These are phyloP conservation scores for Siniperca chuatsi DNA, from an alignment of 2,113 vertebrate genomes.

Conservation along the genomic window DNA sequence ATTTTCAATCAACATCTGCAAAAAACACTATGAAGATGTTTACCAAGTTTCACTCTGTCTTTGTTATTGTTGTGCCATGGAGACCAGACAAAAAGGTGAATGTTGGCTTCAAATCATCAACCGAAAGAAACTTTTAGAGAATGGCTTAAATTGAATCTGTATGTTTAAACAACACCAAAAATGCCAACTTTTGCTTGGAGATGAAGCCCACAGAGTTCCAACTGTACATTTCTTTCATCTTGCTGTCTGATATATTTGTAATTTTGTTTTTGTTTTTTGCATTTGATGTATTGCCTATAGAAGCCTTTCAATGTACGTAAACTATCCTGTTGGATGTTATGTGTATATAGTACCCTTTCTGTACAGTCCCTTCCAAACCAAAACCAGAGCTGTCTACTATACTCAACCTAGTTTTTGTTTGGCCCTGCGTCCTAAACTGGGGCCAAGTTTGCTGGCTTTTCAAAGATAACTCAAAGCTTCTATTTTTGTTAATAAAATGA, in stretches of 20 bases:
- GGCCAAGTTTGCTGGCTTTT: slow-evolving; percentile 77
- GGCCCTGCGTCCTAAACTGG: slow-evolving; percentile 46
- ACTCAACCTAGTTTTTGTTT: slow-evolving; percentile 68
- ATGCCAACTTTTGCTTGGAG: slow-evolving; percentile 40
- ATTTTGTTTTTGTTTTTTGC: slow-evolving; percentile 43
- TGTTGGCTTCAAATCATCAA: slow-evolving; percentile 50
- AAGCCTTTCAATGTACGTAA: slow-evolving; percentile 77
- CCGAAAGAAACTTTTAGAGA: slow-evolving; percentile 35
- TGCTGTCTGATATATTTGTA: slow-evolving; percentile 48
- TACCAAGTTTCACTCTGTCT: not conserved
- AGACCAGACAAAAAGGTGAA: slow-evolving; percentile 62
- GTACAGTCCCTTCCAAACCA: slow-evolving; percentile 78
- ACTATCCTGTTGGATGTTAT: slow-evolving; percentile 73
- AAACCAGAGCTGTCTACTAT: slow-evolving; percentile 79
- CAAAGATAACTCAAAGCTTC: slow-evolving; percentile 84
- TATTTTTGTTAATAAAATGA: slow-evolving; percentile 88
- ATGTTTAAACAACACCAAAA: slow-evolving; percentile 2
- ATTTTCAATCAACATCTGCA: slow-evolving; percentile 20
- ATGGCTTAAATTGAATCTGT: slow-evolving; percentile 32
- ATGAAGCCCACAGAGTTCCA: slow-evolving; percentile 54
- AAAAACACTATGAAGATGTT: slow-evolving; percentile 13
- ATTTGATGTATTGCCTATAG: slow-evolving; percentile 70
- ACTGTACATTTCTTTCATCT: slow-evolving; percentile 52
- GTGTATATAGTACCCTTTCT: slow-evolving; percentile 74
- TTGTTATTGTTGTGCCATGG: slow-evolving; percentile 64